Base-by-base conservation (phyloP, 2,797 vertebrate species). In the Falco naumanni region DNA sequence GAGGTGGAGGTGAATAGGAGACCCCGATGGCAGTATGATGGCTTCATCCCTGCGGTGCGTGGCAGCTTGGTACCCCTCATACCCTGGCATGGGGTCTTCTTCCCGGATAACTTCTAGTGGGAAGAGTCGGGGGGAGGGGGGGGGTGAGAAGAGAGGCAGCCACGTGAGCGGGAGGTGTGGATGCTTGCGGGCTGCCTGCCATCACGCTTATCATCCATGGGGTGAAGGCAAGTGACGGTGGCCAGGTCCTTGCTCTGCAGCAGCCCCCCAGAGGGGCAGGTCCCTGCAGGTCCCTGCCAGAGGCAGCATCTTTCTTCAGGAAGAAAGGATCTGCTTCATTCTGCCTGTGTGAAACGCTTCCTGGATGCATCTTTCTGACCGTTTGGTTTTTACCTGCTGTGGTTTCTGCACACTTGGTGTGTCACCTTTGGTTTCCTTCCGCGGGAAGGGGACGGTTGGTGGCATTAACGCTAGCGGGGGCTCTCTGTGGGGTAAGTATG, bases 161-260 rank as follows among this genome's bases (percentile, higher is more conserved):
- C 4, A 11, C 8, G 1, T 1, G 0, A 43, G 54, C 0, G 1
- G 25, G 25, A 50, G 16, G 3, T 74, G 33, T 26, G 66, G 43
- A 15, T 26, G 51, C 19, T 12, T 26, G 34, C 22, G 8, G 4
- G 0, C 18, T 50, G 31, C 50, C 11, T 7, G 2, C 9, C 2
- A 1, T 13, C 29, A 10, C 1, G 1, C 16, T 75, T 0, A 0
- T 3, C 9, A 6, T 29, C 47, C 6, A 2, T 0, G 1, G 18
- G 16, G 4, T 22, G 66, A 77, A 70, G 41, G n/a, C 16, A 48
- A 75, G 51, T 7, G 31, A 15, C 28, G 13, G 18, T 0, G 1
- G 29, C 64, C 1, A 2, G 8, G 25, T 39, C 7, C 18, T 37
- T 47, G 77, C 34, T 28, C 45, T 45, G 50, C 6, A 4, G 43